Evolutionary conservation across 1,140 invertebrate genomes (phyloP).

Genomic region (Heterodera carotae): DNA sequence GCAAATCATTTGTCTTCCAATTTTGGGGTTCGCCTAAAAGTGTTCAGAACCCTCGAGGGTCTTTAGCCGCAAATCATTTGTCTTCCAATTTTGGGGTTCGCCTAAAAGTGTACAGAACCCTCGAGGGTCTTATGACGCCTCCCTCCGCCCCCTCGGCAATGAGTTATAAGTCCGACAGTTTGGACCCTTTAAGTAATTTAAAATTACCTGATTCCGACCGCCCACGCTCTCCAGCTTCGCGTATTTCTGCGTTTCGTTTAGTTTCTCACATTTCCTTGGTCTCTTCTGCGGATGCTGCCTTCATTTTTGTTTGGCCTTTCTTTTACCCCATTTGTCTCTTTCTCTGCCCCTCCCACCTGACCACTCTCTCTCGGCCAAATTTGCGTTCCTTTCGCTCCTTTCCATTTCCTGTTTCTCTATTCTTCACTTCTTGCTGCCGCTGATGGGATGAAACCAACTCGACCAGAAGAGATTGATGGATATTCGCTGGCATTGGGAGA

Average conservation of each 20-base stretch:
- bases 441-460: neutral
- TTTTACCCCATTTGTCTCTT: neutral
- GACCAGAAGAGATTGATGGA: constrained; percentile 2
- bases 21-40: no score
- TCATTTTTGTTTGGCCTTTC: constrained; percentile 22
- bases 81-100: no score
- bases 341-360: constrained; percentile 9
- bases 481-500: neutral
- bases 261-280: neutral
- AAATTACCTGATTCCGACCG: constrained; percentile 16
- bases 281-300: neutral
- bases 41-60: no score
- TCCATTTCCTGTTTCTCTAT: neutral
- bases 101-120: no score
- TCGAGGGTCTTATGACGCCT: no score
- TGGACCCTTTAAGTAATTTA: no score
- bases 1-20: no score
- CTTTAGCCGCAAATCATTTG: no score
- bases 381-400: neutral
- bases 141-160: no score
- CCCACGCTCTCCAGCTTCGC: constrained; percentile 15
- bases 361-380: neutral
- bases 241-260: constrained; percentile 26
- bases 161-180: no score
- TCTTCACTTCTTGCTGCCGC: neutral